phyloP scores from a whole-genome alignment of 2,113 vertebrate genomes.

The Neomonachus schauinslandi region DNA sequence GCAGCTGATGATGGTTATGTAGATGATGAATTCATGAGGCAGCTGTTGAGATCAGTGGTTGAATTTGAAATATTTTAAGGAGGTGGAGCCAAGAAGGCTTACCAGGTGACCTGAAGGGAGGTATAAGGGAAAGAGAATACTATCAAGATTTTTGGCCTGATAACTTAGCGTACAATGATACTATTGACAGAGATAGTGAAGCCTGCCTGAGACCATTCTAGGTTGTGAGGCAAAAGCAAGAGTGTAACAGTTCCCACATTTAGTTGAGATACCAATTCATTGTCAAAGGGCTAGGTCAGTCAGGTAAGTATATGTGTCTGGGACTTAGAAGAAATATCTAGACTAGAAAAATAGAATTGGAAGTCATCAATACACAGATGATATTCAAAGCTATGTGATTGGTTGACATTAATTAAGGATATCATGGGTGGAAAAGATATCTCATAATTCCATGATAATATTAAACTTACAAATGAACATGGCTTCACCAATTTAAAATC shows the following conservation, averaged over 20 bases:
- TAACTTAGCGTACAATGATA: background rate
- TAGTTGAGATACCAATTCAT: background rate
- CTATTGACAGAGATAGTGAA: background rate
- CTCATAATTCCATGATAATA: background rate
- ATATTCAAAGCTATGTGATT: background rate
- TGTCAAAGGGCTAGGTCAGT: background rate
- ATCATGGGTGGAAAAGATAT: background rate
- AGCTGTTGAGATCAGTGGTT: background rate
- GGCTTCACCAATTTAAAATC: slow-evolving; percentile 2
- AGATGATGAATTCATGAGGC: background rate
- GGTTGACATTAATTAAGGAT: background rate
- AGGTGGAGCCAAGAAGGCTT: background rate
- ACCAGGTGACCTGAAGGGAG: background rate
- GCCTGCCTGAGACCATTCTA: background rate
- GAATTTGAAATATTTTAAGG: background rate
- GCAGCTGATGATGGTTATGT: background rate
- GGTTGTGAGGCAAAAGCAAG: background rate
- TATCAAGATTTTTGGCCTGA: background rate
- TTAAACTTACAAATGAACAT: background rate
- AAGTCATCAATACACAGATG: background rate
- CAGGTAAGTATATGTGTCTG: background rate
- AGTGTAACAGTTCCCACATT: background rate
- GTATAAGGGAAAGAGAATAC: background rate
- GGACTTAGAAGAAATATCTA: background rate
- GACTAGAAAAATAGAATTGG: background rate